phyloP scores from a whole-genome alignment of 1,140 invertebrate genomes.

The Rhizoglyphus robini region DNA sequence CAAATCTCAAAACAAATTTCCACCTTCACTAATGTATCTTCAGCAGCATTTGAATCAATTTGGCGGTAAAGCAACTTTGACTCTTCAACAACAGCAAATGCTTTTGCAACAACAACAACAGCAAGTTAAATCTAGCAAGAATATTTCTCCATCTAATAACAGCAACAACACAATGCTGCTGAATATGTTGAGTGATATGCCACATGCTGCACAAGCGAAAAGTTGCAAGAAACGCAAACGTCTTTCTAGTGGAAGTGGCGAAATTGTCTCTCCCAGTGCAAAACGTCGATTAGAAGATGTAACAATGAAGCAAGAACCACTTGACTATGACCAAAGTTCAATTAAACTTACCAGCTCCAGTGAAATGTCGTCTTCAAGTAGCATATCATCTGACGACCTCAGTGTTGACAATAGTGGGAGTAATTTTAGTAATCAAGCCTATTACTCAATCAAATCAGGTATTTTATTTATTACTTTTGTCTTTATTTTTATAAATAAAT shows the following conservation, averaged over 20 bases:
- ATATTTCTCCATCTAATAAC: neutral
- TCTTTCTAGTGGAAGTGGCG: neutral
- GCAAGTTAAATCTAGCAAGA: neutral
- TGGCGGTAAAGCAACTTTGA: neutral
- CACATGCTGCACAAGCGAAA: slow-evolving; percentile 6
- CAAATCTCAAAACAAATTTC: neutral
- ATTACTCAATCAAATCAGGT: slow-evolving; percentile 4
- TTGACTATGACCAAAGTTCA: neutral
- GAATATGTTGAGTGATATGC: slow-evolving; percentile 34
- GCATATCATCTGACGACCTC: neutral
- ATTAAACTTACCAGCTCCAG: neutral
- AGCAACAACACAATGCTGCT: slow-evolving; percentile 33
- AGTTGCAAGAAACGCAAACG: slow-evolving; percentile 2
- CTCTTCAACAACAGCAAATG: slow-evolving; percentile 2
- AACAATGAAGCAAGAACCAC: neutral
- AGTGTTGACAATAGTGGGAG: neutral
- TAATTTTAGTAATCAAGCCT: neutral
- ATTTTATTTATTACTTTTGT: too few relatives aligned
- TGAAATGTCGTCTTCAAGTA: neutral
- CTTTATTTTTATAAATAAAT: too few relatives aligned
- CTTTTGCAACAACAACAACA: neutral
- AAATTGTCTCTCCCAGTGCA: neutral
- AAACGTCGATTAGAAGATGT: neutral
- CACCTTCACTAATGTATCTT: too few relatives aligned
- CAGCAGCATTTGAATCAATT: neutral